Percentiles rank a stretch among this genome's conserved stretches.
phyloP scores from a whole-genome alignment of 2,888 invertebrate genomes.

The Hirtodrosophila confusa region DNA sequence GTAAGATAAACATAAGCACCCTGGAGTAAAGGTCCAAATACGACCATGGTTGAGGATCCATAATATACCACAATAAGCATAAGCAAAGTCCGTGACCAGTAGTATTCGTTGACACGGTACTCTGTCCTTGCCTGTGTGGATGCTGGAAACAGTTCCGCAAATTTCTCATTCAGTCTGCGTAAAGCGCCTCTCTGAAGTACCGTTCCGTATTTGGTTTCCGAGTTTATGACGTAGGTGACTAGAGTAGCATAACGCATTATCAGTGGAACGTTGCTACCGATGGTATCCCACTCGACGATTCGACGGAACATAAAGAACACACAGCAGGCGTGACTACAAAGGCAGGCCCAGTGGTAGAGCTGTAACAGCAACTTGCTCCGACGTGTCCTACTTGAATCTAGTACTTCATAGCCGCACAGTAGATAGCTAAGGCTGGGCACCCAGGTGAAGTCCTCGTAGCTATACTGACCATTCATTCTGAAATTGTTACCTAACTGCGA shows the following conservation, averaged over 20 bases:
- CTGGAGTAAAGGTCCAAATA: conserved; percentile 32
- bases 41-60: conserved; percentile 28
- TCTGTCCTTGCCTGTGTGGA: conserved; percentile 11
- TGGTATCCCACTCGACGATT: conserved; percentile 33
- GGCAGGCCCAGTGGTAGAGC: conserved; percentile 40
- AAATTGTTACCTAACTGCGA: conserved; percentile 12
- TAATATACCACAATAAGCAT: conserved; percentile 28
- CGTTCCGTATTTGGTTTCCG: conserved; percentile 53
- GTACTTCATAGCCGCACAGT: conserved; percentile 44
- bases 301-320: conserved; percentile 24
- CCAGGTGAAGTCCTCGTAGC: conserved; percentile 48
- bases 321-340: conserved; percentile 28
- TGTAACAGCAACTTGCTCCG: neutral
- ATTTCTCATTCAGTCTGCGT: conserved; percentile 27
- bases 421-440: conserved; percentile 31
- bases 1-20: conserved; percentile 15
- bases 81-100: conserved; percentile 33
- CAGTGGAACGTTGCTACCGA: conserved; percentile 2
- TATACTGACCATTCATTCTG: conserved; percentile 34
- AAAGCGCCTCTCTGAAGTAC: conserved; percentile 23
- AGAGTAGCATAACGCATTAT: conserved; percentile 40
- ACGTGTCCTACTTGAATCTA: conserved; percentile 5
- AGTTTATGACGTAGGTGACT: conserved; percentile 38
- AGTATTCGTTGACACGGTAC: conserved; percentile 45
- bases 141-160: conserved; percentile 37